Base-by-base conservation (phyloP, 2,888 invertebrate species). In the Lasioglossum lativentre region DNA sequence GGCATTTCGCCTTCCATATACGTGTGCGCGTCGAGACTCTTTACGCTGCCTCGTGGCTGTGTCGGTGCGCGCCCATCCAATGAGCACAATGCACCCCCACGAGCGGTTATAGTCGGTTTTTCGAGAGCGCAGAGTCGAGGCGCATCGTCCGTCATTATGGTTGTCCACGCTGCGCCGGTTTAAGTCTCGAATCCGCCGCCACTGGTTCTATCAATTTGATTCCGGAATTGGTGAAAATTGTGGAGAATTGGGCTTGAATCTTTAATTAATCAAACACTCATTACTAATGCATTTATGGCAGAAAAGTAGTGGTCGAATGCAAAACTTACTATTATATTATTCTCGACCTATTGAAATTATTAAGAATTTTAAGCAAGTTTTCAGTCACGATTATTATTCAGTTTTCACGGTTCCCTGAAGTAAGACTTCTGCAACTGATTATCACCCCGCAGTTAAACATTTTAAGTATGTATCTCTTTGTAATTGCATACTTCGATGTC, bases 1-100 rank as follows among this genome's bases (percentile, higher is more conserved):
- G 94, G 94, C 93, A 94, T 95, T 95, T 93, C 93, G 92, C 92
- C 30, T 93, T 88, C 91, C 92, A 83, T 89, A 87, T 86, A 89
- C 86, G 83, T 80, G 87, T 73, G 84, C 63, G 71, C 75, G 74
- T 19, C 68, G 78, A 78, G 52, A 52, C 82, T 87, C 83, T 86
- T 88, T 87, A 77, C 75, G 78, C 52, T 63, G 68, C 38, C 34
- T 30, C 38, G 34, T 14, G 68, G 16, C 19, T 19, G 80, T 74
- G 59, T 80, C 45, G 30, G 78, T 63, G 76, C 52, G 34, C 52
- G 70, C 38, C 45, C 63, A 38, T 45, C 40, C 47, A 27, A 30
- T 59, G 42, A 10, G 73, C 27, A n/a, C 23, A 40, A 47, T 45
- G 74, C 81, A 83, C 83, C 70, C 74, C 77, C 82, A 63, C 81